phyloP scores from a whole-genome alignment of 1,140 invertebrate genomes.

The Drosophila kanapiae region DNA sequence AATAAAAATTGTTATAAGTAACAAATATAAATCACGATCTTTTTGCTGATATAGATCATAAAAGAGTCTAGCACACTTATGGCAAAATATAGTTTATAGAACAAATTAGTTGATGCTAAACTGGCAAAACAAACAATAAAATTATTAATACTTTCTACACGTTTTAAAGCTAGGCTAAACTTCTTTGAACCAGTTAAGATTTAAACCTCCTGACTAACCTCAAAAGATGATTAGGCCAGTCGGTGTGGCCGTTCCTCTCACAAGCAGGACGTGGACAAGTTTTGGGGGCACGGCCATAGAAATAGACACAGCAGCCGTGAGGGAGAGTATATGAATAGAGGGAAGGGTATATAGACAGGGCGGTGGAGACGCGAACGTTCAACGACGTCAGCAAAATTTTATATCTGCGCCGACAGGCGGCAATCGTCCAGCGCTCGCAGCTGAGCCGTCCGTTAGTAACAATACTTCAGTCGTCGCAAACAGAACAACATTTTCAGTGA shows the following conservation, averaged over 20 bases:
- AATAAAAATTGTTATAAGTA: too few relatives aligned
- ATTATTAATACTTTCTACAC: background rate
- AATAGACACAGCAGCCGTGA: slow-evolving; percentile 41
- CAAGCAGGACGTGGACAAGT: slow-evolving; percentile 19
- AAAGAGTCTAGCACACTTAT: background rate
- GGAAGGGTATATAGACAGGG: slow-evolving; percentile 4
- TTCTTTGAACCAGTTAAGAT: background rate
- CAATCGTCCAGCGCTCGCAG: slow-evolving; percentile 44
- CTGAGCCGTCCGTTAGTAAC: slow-evolving; percentile 63
- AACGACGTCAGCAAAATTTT: slow-evolving; percentile 45
- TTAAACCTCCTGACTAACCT: background rate
- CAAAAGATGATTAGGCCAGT: background rate
- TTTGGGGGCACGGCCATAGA: slow-evolving; percentile 64
- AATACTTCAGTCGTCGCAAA: slow-evolving; percentile 71
- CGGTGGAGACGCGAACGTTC: background rate
- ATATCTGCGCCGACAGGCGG: slow-evolving; percentile 37
- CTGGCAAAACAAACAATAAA: slow-evolving; percentile 8
- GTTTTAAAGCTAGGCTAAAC: background rate
- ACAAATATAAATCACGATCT: too few relatives aligned
- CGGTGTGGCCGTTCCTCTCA: slow-evolving; percentile 17
- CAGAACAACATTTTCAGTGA: slow-evolving; percentile 67
- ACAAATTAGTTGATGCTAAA: background rate
- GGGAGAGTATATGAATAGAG: slow-evolving; percentile 1
- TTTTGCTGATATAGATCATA: background rate
- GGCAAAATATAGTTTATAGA: background rate